Percentiles rank a stretch among this genome's conserved stretches.
Evolutionary conservation across 1,140 invertebrate genomes (phyloP).

Genomic region (Rhagoletis zephyria): DNA sequence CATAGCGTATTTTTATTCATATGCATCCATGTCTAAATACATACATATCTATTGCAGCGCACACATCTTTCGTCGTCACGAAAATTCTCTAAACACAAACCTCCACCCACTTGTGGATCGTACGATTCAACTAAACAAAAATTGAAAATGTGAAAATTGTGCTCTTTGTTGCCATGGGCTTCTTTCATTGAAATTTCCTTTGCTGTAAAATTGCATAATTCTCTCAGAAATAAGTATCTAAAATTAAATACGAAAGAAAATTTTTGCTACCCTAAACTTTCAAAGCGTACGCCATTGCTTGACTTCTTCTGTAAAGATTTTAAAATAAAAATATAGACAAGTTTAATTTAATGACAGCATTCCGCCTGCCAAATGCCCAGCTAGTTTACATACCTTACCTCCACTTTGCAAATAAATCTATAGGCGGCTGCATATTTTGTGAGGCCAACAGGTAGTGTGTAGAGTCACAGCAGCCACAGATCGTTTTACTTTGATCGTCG

Average conservation of each 20-base stretch:
- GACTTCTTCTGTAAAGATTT: neutral
- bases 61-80: neutral
- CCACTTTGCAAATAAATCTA: neutral
- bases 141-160: neutral
- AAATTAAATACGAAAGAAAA: neutral
- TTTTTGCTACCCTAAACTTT: neutral
- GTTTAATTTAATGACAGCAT: neutral
- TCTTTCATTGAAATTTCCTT: neutral
- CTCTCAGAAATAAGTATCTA: neutral
- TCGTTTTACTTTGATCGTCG: too few species aligned
- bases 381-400: neutral
- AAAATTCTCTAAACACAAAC: neutral
- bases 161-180: neutral
- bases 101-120: neutral
- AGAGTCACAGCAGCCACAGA: too few species aligned
- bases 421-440: too few species aligned
- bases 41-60: neutral
- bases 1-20: too few species aligned
- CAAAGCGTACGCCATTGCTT: neutral
- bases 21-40: too few species aligned
- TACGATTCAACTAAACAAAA: neutral
- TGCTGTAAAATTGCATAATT: neutral
- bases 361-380: neutral
- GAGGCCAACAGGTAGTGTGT: too few species aligned
- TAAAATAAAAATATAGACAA: too few species aligned